Evolutionary conservation across 2,797 vertebrate genomes (phyloP).

Genomic region (Hirundo rustica): DNA sequence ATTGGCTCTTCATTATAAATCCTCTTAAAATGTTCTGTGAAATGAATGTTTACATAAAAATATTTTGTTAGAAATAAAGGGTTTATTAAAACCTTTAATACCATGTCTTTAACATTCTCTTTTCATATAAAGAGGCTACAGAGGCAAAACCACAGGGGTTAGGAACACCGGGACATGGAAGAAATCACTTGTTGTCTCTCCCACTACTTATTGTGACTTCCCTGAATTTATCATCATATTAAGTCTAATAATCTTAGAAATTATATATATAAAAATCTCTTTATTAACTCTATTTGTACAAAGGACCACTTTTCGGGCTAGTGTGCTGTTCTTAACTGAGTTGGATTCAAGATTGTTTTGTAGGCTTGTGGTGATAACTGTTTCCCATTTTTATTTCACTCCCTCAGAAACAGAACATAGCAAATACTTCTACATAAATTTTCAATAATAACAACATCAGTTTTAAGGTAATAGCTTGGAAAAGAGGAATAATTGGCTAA

Average conservation of each 20-base stretch:
- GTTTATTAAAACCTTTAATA: background rate
- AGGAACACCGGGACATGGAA: background rate
- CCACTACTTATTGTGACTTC: background rate
- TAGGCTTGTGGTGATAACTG: background rate
- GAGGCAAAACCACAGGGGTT: background rate
- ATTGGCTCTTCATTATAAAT: constrained; percentile 36
- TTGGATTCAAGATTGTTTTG: background rate
- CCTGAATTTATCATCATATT: background rate
- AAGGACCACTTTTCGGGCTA: background rate
- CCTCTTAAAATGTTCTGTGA: background rate
- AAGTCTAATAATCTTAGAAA: background rate
- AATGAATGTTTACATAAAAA: constrained; percentile 5
- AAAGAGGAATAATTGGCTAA: background rate
- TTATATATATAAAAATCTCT: background rate
- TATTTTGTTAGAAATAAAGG: constrained; percentile 11
- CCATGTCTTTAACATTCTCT: background rate
- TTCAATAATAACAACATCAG: background rate
- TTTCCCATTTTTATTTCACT: background rate
- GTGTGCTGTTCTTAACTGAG: background rate
- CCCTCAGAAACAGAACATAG: background rate
- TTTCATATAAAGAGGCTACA: background rate
- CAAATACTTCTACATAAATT: background rate
- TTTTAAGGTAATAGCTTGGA: background rate
- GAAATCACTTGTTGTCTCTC: background rate
- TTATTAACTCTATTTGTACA: background rate